Conservation (phyloP, 2,113 vertebrate genomes). For the Steatornis caripensis region DNA sequence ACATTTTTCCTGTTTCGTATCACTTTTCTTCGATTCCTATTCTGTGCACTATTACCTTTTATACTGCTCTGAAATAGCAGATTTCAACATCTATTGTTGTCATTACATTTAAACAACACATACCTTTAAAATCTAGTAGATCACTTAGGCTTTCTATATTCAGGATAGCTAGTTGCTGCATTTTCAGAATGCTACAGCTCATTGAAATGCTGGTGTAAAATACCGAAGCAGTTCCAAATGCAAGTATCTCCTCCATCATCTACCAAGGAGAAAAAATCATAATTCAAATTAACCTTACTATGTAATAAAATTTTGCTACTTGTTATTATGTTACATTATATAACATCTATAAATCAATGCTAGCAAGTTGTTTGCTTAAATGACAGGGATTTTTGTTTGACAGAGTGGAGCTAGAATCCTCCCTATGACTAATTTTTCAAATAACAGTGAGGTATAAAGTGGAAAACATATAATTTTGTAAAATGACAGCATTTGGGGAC, state of each 20-base stretch:
- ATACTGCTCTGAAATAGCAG: background rate
- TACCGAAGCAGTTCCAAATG: background rate
- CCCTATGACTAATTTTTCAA: background rate
- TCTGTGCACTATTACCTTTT: background rate
- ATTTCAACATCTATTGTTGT: background rate
- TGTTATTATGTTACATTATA: constrained; percentile 7
- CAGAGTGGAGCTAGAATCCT: background rate
- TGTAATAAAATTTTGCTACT: constrained; percentile 14
- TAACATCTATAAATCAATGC: constrained; percentile 19
- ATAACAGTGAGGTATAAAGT: background rate
- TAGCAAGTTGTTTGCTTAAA: background rate
- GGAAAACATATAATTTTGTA: background rate
- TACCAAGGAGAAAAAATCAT: constrained; percentile 19
- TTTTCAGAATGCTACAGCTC: background rate
- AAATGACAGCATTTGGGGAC: background rate
- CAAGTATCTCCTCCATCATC: background rate
- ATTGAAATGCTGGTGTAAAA: background rate
- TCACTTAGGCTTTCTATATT: background rate
- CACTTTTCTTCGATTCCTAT: background rate
- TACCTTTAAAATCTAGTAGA: background rate
- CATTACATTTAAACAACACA: background rate
- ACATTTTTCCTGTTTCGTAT: background rate
- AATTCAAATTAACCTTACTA: constrained; percentile 45
- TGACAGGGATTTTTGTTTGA: background rate
- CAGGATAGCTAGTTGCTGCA: background rate